A percentile compares a stretch with the other conserved stretches of the same genome.
These are phyloP conservation scores for Oryzias dopingdopingensis DNA, from an alignment of 2,797 vertebrate species.

Conservation along the genomic window DNA sequence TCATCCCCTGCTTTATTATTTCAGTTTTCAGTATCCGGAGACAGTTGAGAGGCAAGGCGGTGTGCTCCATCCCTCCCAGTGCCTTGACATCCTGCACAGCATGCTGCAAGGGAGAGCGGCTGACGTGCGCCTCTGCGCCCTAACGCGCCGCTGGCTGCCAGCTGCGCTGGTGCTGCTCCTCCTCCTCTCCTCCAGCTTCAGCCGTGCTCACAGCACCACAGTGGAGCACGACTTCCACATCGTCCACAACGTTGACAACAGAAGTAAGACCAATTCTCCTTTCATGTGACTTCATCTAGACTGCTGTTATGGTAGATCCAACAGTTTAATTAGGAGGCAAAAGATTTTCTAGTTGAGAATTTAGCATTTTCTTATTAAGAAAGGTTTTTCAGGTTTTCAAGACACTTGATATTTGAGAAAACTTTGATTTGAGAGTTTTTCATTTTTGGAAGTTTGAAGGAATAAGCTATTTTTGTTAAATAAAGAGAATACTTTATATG, in stretches of 20 bases:
- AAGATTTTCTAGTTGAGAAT: no score
- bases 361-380: no score
- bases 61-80: constrained; percentile 29
- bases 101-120: constrained; percentile 68
- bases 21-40: not conserved
- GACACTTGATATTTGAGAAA: no score
- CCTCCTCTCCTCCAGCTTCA: constrained; percentile 74
- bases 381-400: no score
- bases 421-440: no score
- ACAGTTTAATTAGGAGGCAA: no score
- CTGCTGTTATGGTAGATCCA: no score
- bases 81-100: constrained; percentile 55
- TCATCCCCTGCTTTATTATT: not conserved
- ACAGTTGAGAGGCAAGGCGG: not conserved
- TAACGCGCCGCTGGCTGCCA: constrained; percentile 70
- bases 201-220: constrained; percentile 78
- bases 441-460: no score
- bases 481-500: no score
- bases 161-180: constrained; percentile 77
- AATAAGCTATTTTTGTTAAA: no score
- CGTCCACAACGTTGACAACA: constrained; percentile 87
- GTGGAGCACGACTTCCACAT: constrained; percentile 84
- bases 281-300: not conserved
- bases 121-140: constrained; percentile 56
- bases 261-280: constrained; percentile 78